Base-by-base conservation (phyloP, 1,140 invertebrate genomes). In the Ruditapes philippinarum region DNA sequence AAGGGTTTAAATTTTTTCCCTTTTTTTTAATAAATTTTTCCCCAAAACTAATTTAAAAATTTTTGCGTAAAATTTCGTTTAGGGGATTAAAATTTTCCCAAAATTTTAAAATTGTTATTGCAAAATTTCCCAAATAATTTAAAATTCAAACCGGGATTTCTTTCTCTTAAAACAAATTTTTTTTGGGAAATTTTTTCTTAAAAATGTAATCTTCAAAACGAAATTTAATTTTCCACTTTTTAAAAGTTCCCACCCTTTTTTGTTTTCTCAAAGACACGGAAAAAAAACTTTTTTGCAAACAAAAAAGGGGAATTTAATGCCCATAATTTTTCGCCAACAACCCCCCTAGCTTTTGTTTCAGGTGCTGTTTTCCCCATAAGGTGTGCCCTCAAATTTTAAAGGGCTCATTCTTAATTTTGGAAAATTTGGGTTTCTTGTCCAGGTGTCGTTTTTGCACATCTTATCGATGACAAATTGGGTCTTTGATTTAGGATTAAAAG, bases 181-280 rank as follows among this genome's bases (percentile, higher is more conserved):
- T 1, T 45, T n/a, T n/a, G n/a, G 14, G 17, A 74, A 45, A 33
- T 74, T 12, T 4, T 74, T 36, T 12, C n/a, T n/a, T n/a, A n/a
- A 74, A 17, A 25, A 12, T 38, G 25, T 38, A 74, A 7, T 74
- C 31, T 4, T 22, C 45, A 33, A 79, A 25, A 25, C 12, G 14
- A 33, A 42, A 79, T 25, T 42, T 42, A 33, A 79, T n/a, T 25
- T 54, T 49, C 74, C 74, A 79, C 49, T 49, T 51, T 22, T 45
- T 45, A 51, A 49, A 79, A 0, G 74, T 33, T 17, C n/a, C 31
- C 22, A 12, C 42, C 74, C 25, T 42, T 12, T 22, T 45, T 45
- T 51, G 22, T 19, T 49, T 22, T 42, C 0, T 79, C 45, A 79
- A 79, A 40, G 14, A 79, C 40, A 11, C 74, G 38, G 31, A 79